phyloP scores from a whole-genome alignment of 2,113 vertebrate species.

The Osmerus mordax region DNA sequence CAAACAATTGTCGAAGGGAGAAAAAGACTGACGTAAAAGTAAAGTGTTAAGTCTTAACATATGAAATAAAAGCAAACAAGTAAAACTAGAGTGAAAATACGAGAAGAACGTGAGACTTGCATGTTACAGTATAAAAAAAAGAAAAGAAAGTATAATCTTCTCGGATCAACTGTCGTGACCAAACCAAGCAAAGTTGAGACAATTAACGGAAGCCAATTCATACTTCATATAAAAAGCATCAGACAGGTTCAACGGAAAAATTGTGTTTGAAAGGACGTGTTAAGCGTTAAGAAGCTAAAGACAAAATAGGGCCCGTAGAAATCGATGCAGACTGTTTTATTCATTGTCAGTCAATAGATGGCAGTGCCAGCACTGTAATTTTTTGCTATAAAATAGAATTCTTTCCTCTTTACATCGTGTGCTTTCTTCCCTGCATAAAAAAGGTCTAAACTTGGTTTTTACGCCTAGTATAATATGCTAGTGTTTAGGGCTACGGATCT shows the following conservation, averaged over 20 bases:
- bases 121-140: slow-evolving; percentile 36
- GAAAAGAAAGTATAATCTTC: neutral
- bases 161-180: slow-evolving; percentile 20
- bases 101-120: slow-evolving; percentile 42
- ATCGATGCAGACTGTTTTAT: slow-evolving; percentile 54
- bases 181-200: slow-evolving; percentile 29
- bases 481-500: neutral
- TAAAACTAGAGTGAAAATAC: slow-evolving; percentile 16
- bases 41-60: slow-evolving; percentile 6
- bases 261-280: slow-evolving; percentile 18
- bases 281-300: slow-evolving; percentile 1
- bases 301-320: slow-evolving; percentile 41
- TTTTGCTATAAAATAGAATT: slow-evolving; percentile 45
- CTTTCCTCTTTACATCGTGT: slow-evolving; percentile 38
- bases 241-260: neutral
- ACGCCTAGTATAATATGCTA: slow-evolving; percentile 7
- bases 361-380: slow-evolving; percentile 75
- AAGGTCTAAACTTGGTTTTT: slow-evolving; percentile 30
- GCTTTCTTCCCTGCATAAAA: slow-evolving; percentile 45
- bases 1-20: slow-evolving; percentile 51
- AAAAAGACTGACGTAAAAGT: slow-evolving; percentile 36
- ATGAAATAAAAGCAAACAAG: slow-evolving; percentile 13
- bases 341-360: slow-evolving; percentile 65
- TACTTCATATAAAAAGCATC: slow-evolving; percentile 21
- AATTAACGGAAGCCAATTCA: slow-evolving; percentile 5